phyloP scores from a whole-genome alignment of 2,888 invertebrate genomes.

The Parnassius mnemosyne region DNA sequence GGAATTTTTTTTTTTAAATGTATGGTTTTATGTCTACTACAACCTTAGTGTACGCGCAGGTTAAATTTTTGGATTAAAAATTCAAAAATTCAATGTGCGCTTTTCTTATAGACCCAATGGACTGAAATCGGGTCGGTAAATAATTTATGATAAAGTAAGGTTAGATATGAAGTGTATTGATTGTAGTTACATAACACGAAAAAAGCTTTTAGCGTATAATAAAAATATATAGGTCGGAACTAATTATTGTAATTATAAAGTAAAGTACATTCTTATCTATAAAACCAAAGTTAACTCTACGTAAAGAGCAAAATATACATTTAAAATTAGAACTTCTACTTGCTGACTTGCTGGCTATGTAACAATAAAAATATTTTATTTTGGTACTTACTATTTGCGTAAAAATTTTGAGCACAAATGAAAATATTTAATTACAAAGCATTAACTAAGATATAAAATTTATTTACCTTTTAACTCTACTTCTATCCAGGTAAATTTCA shows the following conservation, averaged over 20 bases:
- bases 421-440: slow-evolving; percentile 6
- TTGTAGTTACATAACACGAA: slow-evolving; percentile 31
- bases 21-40: too few relatives aligned
- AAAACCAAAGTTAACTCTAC: slow-evolving; percentile 1
- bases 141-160: slow-evolving; percentile 27
- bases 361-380: neutral
- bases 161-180: slow-evolving; percentile 27
- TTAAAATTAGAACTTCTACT: slow-evolving; percentile 22
- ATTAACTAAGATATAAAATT: slow-evolving; percentile 16
- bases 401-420: slow-evolving; percentile 1
- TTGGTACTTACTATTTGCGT: neutral
- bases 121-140: slow-evolving; percentile 2
- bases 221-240: neutral
- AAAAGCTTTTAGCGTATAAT: slow-evolving; percentile 14
- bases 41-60: too few relatives aligned
- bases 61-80: too few relatives aligned
- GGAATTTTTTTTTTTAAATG: too few relatives aligned
- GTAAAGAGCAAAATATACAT: slow-evolving; percentile 12
- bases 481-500: slow-evolving; percentile 19
- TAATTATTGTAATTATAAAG: neutral
- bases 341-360: neutral
- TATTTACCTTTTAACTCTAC: slow-evolving; percentile 22
- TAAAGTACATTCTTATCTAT: slow-evolving; percentile 2
- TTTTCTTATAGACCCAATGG: neutral
- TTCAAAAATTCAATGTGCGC: too few relatives aligned